Base-by-base conservation (phyloP, 2,797 vertebrate genomes). In the Trematocara caparti region DNA sequence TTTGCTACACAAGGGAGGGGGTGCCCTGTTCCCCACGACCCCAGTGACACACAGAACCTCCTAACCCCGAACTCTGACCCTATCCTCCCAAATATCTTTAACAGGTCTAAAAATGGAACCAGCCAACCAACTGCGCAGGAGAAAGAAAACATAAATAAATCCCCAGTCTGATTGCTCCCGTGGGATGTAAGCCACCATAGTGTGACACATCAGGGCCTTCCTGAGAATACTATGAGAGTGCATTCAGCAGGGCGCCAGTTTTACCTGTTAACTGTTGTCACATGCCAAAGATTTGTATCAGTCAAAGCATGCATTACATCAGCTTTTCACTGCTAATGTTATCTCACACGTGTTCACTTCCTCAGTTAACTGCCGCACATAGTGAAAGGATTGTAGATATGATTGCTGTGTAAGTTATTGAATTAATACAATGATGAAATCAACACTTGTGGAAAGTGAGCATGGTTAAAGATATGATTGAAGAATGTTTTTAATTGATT, bases 21-120 rank as follows among this genome's bases (percentile, higher is more conserved):
- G 12, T 62, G 62, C 76, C 57, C 51, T 66, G 81, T 93, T 92
- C 91, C 92, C 92, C 92, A 93, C 80, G 90, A 92, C 93, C 94
- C 69, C 62, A 9, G 12, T 83, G 91, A 90, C 93, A 84, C 81
- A 57, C 11, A 36, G 53, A 53, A 69, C 81, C 86, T 62, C 24
- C 27, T 64, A 19, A 78, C 83, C 73, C 75, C 59, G 79, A 92
- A 88, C 92, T 83, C 50, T 89, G 90, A 91, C 90, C 90, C 51
- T 47, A 49, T 71, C 66, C 87, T 79, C 55, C 82, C 81, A 76
- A 66, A 43, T 72, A 59, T 75, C 62, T 79, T 76, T 80, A 86
- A 78, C 79, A 86, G 78, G 71, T 83, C 89, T 71, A 32, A 73
- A 92, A 89, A 86, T 78, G 77, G 73, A 77, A 85, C 76, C 79